phyloP scores from a whole-genome alignment of 1,140 invertebrate species.

The Tetramorium simillimum region DNA sequence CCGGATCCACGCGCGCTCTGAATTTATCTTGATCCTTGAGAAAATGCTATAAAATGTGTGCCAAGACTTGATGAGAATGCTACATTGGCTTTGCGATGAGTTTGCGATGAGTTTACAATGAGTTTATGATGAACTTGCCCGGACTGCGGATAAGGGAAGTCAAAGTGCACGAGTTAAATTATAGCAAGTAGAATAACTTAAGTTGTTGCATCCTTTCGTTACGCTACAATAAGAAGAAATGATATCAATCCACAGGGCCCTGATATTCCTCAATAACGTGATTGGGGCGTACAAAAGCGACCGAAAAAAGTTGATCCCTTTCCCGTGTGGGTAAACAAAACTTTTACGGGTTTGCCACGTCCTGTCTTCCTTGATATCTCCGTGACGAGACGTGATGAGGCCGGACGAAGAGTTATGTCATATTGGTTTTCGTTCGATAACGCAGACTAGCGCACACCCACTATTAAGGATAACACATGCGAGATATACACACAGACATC shows the following conservation, averaged over 20 bases:
- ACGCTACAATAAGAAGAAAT: not conserved
- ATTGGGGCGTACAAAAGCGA: not conserved
- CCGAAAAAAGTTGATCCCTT: constrained; percentile 2
- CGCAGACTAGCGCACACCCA: not conserved
- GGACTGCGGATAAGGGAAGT: constrained; percentile 6
- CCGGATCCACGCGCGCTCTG: not conserved
- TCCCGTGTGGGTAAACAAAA: not conserved
- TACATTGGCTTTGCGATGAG: constrained; percentile 25
- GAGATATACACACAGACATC: not conserved
- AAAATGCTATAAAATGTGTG: constrained; percentile 18
- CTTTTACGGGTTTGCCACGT: constrained; percentile 58
- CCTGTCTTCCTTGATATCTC: constrained; percentile 17
- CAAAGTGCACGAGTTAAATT: constrained; percentile 12
- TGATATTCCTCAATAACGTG: not conserved
- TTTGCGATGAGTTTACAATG: constrained; percentile 43
- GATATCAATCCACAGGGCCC: not conserved
- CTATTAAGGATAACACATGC: constrained; percentile 3
- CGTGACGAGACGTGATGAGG: constrained; percentile 30
- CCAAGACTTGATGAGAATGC: not conserved
- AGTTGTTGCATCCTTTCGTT: not conserved
- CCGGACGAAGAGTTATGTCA: constrained; percentile 52
- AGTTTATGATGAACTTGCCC: constrained; percentile 22
- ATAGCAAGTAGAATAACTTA: not conserved
- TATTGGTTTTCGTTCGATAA: constrained; percentile 42
- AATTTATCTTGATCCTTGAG: constrained; percentile 19